Conservation (phyloP, 2,113 vertebrate species). For the Montifringilla adamsi region DNA sequence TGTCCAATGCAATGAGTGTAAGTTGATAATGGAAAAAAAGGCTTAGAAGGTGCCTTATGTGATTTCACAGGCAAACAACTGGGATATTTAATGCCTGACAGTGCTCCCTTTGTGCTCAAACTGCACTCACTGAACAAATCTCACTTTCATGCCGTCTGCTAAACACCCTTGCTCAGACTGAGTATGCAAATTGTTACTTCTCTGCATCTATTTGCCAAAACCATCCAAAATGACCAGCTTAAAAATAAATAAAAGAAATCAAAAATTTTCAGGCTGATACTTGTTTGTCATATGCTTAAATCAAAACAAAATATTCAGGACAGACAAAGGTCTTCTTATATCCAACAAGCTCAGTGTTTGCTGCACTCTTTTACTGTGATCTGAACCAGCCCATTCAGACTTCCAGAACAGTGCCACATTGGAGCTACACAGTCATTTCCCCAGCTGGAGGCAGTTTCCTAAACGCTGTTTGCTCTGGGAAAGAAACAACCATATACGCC, state of each 20-base stretch:
- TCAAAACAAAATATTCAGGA: background rate
- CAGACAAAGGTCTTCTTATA: background rate
- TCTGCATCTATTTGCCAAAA: background rate
- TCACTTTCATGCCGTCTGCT: background rate
- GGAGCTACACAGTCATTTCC: background rate
- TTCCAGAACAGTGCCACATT: background rate
- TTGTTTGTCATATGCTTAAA: background rate
- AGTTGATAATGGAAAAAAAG: background rate
- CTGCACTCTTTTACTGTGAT: background rate
- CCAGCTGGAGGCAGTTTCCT: background rate
- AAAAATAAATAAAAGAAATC: background rate
- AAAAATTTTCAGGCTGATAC: background rate
- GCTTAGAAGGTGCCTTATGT: background rate
- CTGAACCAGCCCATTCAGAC: background rate
- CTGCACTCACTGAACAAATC: background rate
- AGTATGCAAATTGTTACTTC: background rate
- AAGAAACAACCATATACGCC: background rate
- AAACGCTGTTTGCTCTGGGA: background rate
- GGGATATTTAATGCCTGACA: background rate
- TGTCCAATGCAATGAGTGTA: background rate
- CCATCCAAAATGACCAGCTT: background rate
- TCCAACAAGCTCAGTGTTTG: fast-evolving
- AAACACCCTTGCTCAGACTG: background rate
- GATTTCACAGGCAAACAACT: background rate
- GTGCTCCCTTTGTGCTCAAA: background rate